Conservation (phyloP, 2,888 invertebrate genomes). For the Penaeus monodon region DNA sequence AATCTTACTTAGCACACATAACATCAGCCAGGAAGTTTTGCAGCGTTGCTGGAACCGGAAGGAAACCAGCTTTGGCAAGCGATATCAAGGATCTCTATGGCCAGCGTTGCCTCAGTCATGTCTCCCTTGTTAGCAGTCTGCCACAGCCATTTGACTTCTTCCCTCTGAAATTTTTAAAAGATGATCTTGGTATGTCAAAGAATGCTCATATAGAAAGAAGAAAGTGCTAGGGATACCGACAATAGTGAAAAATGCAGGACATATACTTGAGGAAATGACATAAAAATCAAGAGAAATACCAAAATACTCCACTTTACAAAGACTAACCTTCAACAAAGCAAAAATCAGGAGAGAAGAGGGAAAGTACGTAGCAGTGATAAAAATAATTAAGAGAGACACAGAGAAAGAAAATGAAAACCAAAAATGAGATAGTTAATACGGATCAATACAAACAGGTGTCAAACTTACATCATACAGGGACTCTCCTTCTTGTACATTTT, state of each 20-base stretch:
- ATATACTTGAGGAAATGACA: too few species aligned
- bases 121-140: constrained; percentile 56
- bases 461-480: too few species aligned
- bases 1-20: constrained; percentile 58
- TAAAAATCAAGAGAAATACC: too few species aligned
- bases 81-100: constrained; percentile 44
- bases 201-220: not conserved
- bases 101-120: constrained; percentile 47
- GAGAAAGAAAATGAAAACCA: not conserved
- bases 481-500: not conserved
- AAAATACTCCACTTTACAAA: not conserved
- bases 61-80: constrained; percentile 26
- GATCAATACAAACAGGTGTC: too few species aligned
- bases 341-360: not conserved
- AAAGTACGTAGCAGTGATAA: not conserved
- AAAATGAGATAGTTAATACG: too few species aligned
- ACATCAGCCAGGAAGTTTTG: constrained; percentile 60
- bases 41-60: constrained; percentile 49
- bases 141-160: constrained; percentile 55
- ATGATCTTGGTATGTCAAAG: not conserved
- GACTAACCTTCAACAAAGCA: not conserved
- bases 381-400: not conserved
- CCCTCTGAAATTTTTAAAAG: constrained; percentile 29
- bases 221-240: too few species aligned
- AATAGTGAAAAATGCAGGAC: too few species aligned